Base-by-base conservation (phyloP, 2,888 invertebrate species). In the Epicampocera succincta region DNA sequence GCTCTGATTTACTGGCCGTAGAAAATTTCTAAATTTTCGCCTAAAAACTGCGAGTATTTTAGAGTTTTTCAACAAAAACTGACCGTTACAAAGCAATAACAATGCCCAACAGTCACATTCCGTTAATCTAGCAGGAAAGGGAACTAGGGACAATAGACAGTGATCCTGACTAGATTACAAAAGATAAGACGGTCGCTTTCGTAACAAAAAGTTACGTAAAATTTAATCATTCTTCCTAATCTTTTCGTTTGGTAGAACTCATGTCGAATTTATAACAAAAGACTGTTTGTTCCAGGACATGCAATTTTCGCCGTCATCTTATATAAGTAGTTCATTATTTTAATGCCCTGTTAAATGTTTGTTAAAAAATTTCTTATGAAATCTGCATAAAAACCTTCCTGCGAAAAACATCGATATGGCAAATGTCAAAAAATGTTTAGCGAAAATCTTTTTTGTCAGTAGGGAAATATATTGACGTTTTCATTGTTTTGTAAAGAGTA, bases 151-250 rank as follows among this genome's bases (percentile, higher is more conserved):
- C 33, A 60, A 42, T 1, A 44, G 52, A 42, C 68, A 68, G 54
- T 42, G 17, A 40, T 1, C 12, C 54, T 40, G 13, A 13, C 13
- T 0, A 33, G n/a, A 25, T 12, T 5, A 33, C 33, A 21, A 33
- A n/a, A 15, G 33, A 19, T 42, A 78, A 52, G 50, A 44, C 54
- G 61, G 61, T 50, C 5, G 33, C 25, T 50, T 19, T 46, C 44
- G 33, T 65, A 19, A 25, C 61, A 58, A 77, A 69, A 9, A 69
- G 58, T 81, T 81, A 69, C 81, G 81, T 81, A 81, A 81, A 81
- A 69, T 61, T 77, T 56, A 81, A 80, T 80, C 74, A 74, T 80
- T 68, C 74, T 69, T 21, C 63, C 72, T 80, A 80, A 80, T 80
- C 80, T 80, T 71, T 74, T 74, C 38, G 61, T 71, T 80, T 38